Evolutionary conservation across 1,140 invertebrate species (phyloP).

Genomic region (Drosophila melanogaster): Release_6_plus_ISO1_MT NT_037436.4:22625001-22625500

Average conservation of each 20-base stretch:
- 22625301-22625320: slow-evolving; percentile 77
- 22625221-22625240: slow-evolving; percentile 39
- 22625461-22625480: slow-evolving; percentile 47
- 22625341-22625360: slow-evolving; percentile 59
- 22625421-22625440: slow-evolving; percentile 13
- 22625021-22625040: slow-evolving; percentile 65
- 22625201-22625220: slow-evolving; percentile 71
- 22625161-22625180: slow-evolving; percentile 79
- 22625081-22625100: slow-evolving; percentile 34
- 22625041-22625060: slow-evolving; percentile 41
- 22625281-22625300: slow-evolving; percentile 17
- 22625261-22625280: neutral
- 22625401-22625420: slow-evolving; percentile 48
- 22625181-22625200: slow-evolving; percentile 63
- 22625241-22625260: slow-evolving; percentile 11
- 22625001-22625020: slow-evolving; percentile 58
- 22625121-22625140: slow-evolving; percentile 22
- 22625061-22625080: slow-evolving; percentile 27
- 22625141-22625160: slow-evolving; percentile 48
- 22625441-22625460: slow-evolving; percentile 64
- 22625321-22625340: slow-evolving; percentile 66
- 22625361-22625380: slow-evolving; percentile 17
- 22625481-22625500: slow-evolving; percentile 7
- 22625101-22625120: slow-evolving; percentile 62
- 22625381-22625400: slow-evolving; percentile 24